Evolutionary conservation across 2,888 invertebrate species (phyloP).

Genomic region (Agonum fuliginosum): DNA sequence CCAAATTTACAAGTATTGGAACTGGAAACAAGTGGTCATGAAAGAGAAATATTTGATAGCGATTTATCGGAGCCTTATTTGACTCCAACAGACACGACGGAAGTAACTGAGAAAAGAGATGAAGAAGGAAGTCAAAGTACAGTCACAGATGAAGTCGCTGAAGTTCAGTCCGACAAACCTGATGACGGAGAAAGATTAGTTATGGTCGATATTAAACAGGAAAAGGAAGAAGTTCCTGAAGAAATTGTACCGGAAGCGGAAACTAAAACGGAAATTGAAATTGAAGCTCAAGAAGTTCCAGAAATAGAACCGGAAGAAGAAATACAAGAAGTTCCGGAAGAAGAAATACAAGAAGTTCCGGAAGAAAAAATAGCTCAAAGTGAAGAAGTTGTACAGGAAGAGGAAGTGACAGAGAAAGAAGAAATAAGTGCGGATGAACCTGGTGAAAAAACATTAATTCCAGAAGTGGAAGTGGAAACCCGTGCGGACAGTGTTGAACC

Average conservation of each 20-base stretch:
- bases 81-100: conserved; percentile 80
- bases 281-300: conserved; percentile 68
- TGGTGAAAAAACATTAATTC: conserved; percentile 62
- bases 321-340: conserved; percentile 65
- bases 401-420: conserved; percentile 64
- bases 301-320: conserved; percentile 65
- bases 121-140: conserved; percentile 63
- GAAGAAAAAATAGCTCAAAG: conserved; percentile 54
- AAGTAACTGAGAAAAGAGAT: conserved; percentile 68
- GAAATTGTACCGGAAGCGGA: conserved; percentile 61
- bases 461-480: conserved; percentile 19
- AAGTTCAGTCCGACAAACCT: conserved; percentile 47
- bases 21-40: conserved; percentile 72
- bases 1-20: conserved; percentile 74
- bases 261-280: conserved; percentile 71
- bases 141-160: conserved; percentile 49
- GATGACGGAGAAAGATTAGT: conserved; percentile 47
- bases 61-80: conserved; percentile 82
- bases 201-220: conserved; percentile 31
- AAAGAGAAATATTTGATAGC: conserved; percentile 79
- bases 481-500: conserved; percentile 42
- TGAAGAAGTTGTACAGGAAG: conserved; percentile 66
- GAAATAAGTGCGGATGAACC: conserved; percentile 60
- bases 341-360: conserved; percentile 65
- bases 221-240: conserved; percentile 52